Evolutionary conservation across 1,140 invertebrate genomes (phyloP), one percentile per base, ranked within the genome.

Genomic region (Macrocentrus cingulum): DNA sequence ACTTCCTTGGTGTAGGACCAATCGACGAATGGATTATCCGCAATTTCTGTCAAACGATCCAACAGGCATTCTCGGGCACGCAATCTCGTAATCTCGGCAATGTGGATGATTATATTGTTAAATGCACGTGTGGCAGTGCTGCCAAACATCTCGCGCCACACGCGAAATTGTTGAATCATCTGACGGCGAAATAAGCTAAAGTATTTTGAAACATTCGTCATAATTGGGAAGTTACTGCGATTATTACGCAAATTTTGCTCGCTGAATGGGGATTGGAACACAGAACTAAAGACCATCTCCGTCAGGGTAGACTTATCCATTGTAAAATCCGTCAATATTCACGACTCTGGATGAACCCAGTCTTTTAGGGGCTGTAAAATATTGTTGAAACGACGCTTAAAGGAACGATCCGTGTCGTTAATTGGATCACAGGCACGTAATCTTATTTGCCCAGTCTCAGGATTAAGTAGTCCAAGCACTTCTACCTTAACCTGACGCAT

Each of bases 181-280:
- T 90, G 87, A 45, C 90, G 80, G 3, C 89, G 92, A 0, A 95
- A 77, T 50, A 93, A 75, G 15, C 90, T 91, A 5, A 95, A 72
- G 0, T 91, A 92, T 71, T 92, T 94, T 81, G 94, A 88, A 75
- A 94, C 72, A 71, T 94, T 94, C 51, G 93, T 89, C 92, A 95
- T 94, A 3, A 94, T 88, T 29, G 87, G 86, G 2, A 85, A 84
- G 70, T 91, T 91, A 54, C 84, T 87, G 51, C 84, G 82, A 41
- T 83, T 76, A 15, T 82, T 82, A 25, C 80, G 74, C 3, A 81
- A 79, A 59, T 86, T 86, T 7, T 83, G 83, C 18, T 87, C 84
- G 1, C 86, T 82, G 41, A 78, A 79, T 0, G 75, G 68, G 0
- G 85, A 84, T 65, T 92, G 90, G 1, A 84, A 77, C 0, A 94